Percentiles rank a stretch among this genome's conserved stretches.
phyloP scores from a whole-genome alignment of 2,888 invertebrate species.

The Toxonevra muliebris region DNA sequence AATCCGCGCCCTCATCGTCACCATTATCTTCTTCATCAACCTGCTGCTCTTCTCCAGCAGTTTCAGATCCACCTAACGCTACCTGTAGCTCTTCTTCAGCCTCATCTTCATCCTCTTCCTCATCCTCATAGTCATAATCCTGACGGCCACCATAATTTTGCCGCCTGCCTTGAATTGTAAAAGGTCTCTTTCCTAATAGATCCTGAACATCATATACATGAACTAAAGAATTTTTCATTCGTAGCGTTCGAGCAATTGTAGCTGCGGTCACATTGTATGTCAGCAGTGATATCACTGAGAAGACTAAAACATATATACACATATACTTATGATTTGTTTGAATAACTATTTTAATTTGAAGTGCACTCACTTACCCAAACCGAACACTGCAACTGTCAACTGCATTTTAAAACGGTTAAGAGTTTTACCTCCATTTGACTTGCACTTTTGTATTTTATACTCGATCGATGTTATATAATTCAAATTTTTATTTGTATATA shows the following conservation, averaged over 20 bases:
- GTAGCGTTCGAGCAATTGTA: not conserved
- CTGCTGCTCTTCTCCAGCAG: conserved; percentile 12
- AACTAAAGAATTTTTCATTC: not conserved
- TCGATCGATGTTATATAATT: conserved; percentile 6
- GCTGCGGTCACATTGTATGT: not conserved
- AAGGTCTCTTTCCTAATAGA: not conserved
- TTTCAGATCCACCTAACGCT: not conserved
- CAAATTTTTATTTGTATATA: too few species aligned
- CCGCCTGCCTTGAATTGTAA: not conserved
- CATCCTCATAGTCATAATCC: conserved; percentile 11
- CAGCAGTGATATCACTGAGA: not conserved
- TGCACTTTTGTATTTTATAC: not conserved
- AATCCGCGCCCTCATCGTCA: conserved; percentile 3
- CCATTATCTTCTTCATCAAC: conserved; percentile 14
- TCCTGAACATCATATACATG: not conserved
- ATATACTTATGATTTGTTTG: not conserved
- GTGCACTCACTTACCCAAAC: conserved; percentile 23
- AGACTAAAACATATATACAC: too few species aligned
- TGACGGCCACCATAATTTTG: not conserved
- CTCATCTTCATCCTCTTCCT: conserved; percentile 31
- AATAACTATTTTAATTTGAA: not conserved
- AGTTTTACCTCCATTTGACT: not conserved
- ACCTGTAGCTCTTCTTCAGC: conserved; percentile 22
- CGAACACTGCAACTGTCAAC: conserved; percentile 28
- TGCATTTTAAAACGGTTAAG: conserved; percentile 33